phyloP scores from a whole-genome alignment of 37 sponge, comb jelly and placozoan genomes.

The Hexactinellida sp. region DNA sequence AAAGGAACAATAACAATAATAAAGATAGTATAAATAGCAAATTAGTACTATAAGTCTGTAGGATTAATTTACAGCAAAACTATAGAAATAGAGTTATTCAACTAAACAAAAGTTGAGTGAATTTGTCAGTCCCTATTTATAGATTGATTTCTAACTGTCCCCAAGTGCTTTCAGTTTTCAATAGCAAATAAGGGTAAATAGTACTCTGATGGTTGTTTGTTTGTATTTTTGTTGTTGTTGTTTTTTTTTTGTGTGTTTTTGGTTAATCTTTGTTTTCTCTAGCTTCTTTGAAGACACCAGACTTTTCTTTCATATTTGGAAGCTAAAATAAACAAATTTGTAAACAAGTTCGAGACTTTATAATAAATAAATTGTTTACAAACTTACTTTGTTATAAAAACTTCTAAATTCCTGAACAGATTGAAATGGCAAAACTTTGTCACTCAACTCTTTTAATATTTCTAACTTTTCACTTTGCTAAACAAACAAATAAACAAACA shows the following conservation, averaged over 20 bases:
- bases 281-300: background rate
- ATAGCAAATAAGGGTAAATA: too few relatives aligned
- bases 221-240: background rate
- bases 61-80: background rate
- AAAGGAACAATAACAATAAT: background rate
- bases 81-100: background rate
- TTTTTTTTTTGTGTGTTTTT: background rate
- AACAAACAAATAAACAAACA: background rate
- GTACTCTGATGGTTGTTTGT: background rate
- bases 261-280: background rate
- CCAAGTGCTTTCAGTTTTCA: too few relatives aligned
- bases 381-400: background rate
- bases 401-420: background rate
- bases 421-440: conserved; percentile 3
- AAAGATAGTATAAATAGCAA: background rate
- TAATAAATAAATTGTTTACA: background rate
- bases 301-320: conserved; percentile 1
- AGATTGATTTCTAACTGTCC: too few relatives aligned
- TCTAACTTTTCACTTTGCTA: background rate
- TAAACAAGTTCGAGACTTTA: too few relatives aligned
- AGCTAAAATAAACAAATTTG: background rate
- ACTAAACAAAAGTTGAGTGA: too few relatives aligned
- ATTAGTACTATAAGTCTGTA: background rate
- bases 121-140: too few relatives aligned
- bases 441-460: background rate